Evolutionary conservation across 2,113 vertebrate species (phyloP), one percentile per base, ranked within the genome.

Genomic region (Megaptera novaeangliae): DNA sequence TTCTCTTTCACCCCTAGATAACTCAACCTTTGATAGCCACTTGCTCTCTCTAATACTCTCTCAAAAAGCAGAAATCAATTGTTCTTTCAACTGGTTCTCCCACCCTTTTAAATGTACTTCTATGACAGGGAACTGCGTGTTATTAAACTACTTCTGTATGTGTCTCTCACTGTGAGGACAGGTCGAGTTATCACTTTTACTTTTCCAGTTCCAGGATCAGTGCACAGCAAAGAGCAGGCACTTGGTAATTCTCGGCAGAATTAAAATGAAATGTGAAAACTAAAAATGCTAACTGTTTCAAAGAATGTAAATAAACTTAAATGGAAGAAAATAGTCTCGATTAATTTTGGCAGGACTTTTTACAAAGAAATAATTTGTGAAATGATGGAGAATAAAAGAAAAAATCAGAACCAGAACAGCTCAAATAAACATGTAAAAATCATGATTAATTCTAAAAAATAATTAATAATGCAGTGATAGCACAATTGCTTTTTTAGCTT

Each of bases 281-380:
- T 85, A 55, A 88, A 96, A n/a, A 55, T n/a, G 3, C 74, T 82
- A 78, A 55, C 41, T 64, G 34, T 46, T 86, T 77, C 46, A 74
- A 25, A 88, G 90, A 88, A 78, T 36, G n/a, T 36, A 87, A 96
- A 71, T 57, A 78, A 64, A 72, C 27, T 87, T 59, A 84, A 74
- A 39, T 41, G 55, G 41, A 81, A 92, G 41, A 86, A 92, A 87
- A 23, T 39, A 66, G 21, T 63, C 52, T 77, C n/a, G 55, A 95
- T 91, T 97, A 52, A 91, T 91, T 95, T 74, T 46, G 39, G 41
- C 63, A 84, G 66, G 41, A 36, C 3, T 27, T 69, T 95, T 78
- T 46, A 57, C 52, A 87, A 90, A 94, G 36, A 87, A 90, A 93
- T 91, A n/a, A 78, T 64, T 71, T 83, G 46, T 95, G 68, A 94